These are phyloP conservation scores for Herpailurus yagouaroundi DNA, from an alignment of 2,113 vertebrate genomes.

Conservation along the genomic window DNA sequence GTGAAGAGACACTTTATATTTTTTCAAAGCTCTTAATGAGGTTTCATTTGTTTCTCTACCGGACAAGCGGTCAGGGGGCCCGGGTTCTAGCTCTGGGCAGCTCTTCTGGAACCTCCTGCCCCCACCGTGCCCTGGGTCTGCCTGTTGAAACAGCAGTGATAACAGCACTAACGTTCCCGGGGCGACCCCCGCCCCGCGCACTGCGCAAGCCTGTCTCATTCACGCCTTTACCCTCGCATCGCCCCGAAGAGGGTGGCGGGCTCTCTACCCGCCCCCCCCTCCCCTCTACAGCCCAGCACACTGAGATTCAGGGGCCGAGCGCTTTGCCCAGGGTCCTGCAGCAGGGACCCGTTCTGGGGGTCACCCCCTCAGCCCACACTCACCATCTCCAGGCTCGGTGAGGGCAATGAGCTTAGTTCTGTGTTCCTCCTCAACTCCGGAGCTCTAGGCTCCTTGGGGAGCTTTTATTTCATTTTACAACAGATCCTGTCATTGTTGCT, in stretches of 20 bases:
- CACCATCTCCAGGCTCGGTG: neutral
- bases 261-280: neutral
- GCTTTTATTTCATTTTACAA: neutral
- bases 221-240: fast-evolving
- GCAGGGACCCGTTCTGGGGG: neutral
- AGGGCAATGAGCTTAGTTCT: neutral
- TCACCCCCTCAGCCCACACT: fast-evolving
- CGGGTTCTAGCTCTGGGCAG: neutral
- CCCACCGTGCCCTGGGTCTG: neutral
- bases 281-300: neutral
- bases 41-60: neutral
- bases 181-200: too few relatives aligned
- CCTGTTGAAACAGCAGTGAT: neutral
- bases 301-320: neutral
- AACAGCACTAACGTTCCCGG: fast-evolving
- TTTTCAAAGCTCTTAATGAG: neutral
- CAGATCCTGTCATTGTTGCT: neutral
- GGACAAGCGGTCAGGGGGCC: neutral
- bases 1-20: neutral
- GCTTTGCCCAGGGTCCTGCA: neutral
- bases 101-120: too few relatives aligned
- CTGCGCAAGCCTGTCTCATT: fast-evolving
- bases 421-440: neutral
- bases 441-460: neutral
- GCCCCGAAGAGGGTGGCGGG: fast-evolving